These are phyloP conservation scores for Erynnis tages DNA, from an alignment of 2,888 invertebrate genomes.

Conservation along the genomic window DNA sequence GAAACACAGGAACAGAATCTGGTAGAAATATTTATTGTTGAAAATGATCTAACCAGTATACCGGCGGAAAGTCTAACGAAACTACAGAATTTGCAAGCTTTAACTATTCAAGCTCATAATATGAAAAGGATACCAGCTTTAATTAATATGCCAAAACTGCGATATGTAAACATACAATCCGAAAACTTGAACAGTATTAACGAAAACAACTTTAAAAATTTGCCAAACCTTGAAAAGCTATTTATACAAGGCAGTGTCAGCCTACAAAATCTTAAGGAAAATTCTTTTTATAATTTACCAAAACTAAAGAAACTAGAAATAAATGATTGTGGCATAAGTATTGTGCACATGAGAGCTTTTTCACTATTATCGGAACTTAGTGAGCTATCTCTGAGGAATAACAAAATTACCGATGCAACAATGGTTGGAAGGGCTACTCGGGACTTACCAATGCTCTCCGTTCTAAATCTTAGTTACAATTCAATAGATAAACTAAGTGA, in stretches of 20 bases:
- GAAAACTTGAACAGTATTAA: slow-evolving; percentile 84
- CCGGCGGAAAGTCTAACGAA: slow-evolving; percentile 90
- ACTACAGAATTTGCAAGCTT: slow-evolving; percentile 88
- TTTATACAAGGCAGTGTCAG: slow-evolving; percentile 87
- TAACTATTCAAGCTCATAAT: slow-evolving; percentile 89
- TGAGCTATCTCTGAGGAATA: slow-evolving; percentile 86
- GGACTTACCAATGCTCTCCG: slow-evolving; percentile 87
- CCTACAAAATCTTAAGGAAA: slow-evolving; percentile 86
- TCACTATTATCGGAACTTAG: slow-evolving; percentile 86
- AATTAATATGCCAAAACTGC: slow-evolving; percentile 85
- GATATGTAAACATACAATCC: slow-evolving; percentile 88
- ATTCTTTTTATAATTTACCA: slow-evolving; percentile 85
- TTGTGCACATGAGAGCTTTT: slow-evolving; percentile 90
- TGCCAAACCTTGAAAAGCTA: slow-evolving; percentile 87
- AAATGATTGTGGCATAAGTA: slow-evolving; percentile 87
- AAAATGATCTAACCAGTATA: slow-evolving; percentile 89
- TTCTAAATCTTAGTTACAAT: slow-evolving; percentile 87
- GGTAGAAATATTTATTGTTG: slow-evolving; percentile 92
- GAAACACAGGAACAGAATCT: slow-evolving; percentile 88
- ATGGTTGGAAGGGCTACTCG: slow-evolving; percentile 90
- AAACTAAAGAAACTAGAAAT: slow-evolving; percentile 87
- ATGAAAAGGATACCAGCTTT: slow-evolving; percentile 89
- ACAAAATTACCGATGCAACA: slow-evolving; percentile 89
- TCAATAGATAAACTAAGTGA: slow-evolving; percentile 86
- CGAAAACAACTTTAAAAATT: slow-evolving; percentile 85